Evolutionary conservation across 2,113 vertebrate genomes (phyloP).

Genomic region (Dipodomys stephensi): DNA sequence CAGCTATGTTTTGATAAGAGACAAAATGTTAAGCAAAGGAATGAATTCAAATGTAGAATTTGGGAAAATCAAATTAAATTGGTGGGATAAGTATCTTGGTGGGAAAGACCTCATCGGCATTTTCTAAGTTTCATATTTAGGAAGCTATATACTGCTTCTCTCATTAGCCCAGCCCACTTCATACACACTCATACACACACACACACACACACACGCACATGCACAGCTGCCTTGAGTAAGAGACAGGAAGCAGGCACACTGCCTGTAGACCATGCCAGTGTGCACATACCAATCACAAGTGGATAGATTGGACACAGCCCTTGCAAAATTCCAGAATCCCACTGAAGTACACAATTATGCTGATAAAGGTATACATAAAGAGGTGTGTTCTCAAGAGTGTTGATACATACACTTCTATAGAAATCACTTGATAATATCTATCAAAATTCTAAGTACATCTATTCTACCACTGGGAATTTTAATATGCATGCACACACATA

Average conservation of each 20-base stretch:
- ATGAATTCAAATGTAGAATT: conserved; percentile 17
- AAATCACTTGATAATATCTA: neutral
- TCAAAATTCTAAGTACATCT: neutral
- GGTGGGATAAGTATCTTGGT: neutral
- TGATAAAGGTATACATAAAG: neutral
- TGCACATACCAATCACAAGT: neutral
- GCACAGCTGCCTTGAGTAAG: neutral
- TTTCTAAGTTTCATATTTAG: conserved; percentile 5
- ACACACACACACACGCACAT: neutral
- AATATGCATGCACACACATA: neutral
- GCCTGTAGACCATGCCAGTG: neutral
- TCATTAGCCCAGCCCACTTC: neutral
- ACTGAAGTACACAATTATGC: neutral
- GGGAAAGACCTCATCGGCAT: neutral
- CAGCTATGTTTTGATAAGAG: conserved; percentile 26
- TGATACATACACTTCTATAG: no score
- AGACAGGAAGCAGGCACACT: neutral
- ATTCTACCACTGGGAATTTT: neutral
- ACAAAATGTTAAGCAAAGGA: conserved; percentile 38
- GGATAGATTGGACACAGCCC: neutral
- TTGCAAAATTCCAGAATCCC: neutral
- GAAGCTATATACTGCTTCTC: neutral
- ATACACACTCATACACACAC: neutral
- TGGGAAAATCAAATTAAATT: conserved; percentile 51
- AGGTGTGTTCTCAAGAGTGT: neutral